Evolutionary conservation across 92 coral and sea anemone species (phyloP).

Genomic region (Ricordea florida): DNA sequence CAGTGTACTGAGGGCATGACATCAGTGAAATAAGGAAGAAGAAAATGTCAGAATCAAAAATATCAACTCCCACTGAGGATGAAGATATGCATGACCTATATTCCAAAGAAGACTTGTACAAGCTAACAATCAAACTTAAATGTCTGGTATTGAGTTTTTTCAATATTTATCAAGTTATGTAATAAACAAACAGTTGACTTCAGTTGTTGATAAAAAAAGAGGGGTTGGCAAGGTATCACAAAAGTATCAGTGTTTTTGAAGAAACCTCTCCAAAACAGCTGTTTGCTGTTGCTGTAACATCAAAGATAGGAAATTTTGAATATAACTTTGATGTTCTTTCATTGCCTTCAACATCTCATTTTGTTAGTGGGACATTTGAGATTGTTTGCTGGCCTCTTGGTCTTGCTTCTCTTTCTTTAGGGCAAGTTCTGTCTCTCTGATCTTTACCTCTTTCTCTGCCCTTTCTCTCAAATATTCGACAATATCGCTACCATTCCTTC

Average conservation of each 20-base stretch:
- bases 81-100: too few species aligned
- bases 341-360: slow-evolving; percentile 20
- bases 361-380: slow-evolving; percentile 19
- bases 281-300: slow-evolving; percentile 17
- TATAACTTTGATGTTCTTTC: slow-evolving; percentile 18
- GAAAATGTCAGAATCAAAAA: too few species aligned
- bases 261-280: background rate
- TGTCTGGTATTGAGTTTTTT: too few species aligned
- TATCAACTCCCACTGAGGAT: too few species aligned
- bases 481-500: slow-evolving; percentile 8
- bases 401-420: slow-evolving; percentile 23
- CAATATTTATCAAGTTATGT: too few species aligned
- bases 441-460: background rate
- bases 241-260: background rate
- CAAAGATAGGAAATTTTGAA: slow-evolving; percentile 23
- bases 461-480: slow-evolving; percentile 12
- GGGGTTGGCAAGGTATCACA: too few species aligned
- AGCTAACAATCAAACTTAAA: too few species aligned
- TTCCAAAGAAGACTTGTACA: too few species aligned
- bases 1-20: too few species aligned
- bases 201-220: too few species aligned
- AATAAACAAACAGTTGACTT: too few species aligned
- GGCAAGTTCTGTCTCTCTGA: background rate
- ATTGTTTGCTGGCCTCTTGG: slow-evolving; percentile 14
- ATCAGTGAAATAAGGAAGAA: too few species aligned